phyloP scores from a whole-genome alignment of 2,113 vertebrate species.

The Cyphomyrus discorhynchus region DNA sequence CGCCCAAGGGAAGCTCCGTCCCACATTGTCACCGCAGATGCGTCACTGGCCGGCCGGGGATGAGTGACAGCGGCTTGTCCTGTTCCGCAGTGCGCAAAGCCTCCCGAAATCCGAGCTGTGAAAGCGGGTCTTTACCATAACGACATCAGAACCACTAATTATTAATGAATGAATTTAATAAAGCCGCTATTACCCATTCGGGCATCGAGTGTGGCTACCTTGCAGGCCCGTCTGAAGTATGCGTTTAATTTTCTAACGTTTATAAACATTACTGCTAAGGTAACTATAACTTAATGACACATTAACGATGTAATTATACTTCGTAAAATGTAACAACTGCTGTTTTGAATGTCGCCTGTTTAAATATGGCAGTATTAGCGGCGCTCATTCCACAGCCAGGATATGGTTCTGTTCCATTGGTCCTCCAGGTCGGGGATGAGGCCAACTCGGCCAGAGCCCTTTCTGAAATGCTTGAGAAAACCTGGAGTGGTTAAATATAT shows the following conservation, averaged over 20 bases:
- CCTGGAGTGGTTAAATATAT: background rate
- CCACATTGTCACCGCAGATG: background rate
- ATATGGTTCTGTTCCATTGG: background rate
- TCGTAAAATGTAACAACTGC: background rate
- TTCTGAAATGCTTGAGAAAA: background rate
- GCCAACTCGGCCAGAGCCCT: background rate
- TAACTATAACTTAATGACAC: background rate
- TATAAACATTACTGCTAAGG: background rate
- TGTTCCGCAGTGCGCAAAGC: background rate
- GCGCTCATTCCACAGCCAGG: background rate
- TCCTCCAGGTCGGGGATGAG: background rate
- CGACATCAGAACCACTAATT: background rate
- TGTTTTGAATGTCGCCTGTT: background rate
- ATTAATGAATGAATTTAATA: background rate
- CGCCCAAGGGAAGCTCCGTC: background rate
- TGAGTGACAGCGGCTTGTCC: background rate
- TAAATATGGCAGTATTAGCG: background rate
- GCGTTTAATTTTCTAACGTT: background rate
- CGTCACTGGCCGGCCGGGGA: background rate
- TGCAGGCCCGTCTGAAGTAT: background rate
- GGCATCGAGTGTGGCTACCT: background rate
- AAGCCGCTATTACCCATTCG: background rate
- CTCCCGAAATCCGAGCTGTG: background rate
- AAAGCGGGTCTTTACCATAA: background rate
- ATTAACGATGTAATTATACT: background rate